Evolutionary conservation across 2,113 vertebrate species (phyloP).

Genomic region (Oreochromis spilurus): DNA sequence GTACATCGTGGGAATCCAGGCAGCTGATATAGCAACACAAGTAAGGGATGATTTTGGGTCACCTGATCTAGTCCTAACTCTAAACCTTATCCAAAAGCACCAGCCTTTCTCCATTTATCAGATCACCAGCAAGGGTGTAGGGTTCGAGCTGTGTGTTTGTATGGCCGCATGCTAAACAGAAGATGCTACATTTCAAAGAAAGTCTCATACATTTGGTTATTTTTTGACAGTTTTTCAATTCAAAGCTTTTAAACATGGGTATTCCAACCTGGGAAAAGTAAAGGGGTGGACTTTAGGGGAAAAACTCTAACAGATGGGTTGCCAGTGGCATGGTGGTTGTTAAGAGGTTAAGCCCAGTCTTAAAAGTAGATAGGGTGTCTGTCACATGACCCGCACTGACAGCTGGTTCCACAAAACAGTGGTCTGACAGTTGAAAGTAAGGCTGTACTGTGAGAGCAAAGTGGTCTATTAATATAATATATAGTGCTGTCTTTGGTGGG

Average conservation of each 20-base stretch:
- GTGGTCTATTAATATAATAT: background rate
- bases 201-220: background rate
- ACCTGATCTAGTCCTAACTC: background rate
- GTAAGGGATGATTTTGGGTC: background rate
- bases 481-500: background rate
- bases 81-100: background rate
- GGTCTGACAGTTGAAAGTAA: background rate
- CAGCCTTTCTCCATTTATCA: accelerated
- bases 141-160: background rate
- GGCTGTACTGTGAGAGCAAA: background rate
- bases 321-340: background rate
- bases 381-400: background rate
- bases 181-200: background rate
- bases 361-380: background rate
- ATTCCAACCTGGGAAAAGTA: background rate
- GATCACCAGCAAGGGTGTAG: accelerated
- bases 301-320: background rate
- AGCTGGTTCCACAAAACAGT: background rate
- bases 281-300: background rate
- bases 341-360: background rate
- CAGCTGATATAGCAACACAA: background rate
- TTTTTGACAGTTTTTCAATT: background rate
- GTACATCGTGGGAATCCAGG: background rate
- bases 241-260: background rate
- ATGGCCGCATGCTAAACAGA: background rate